Evolutionary conservation across 2,113 vertebrate genomes (phyloP), one percentile per base, ranked within the genome.

Genomic region (Notarius quadriscutis): DNA sequence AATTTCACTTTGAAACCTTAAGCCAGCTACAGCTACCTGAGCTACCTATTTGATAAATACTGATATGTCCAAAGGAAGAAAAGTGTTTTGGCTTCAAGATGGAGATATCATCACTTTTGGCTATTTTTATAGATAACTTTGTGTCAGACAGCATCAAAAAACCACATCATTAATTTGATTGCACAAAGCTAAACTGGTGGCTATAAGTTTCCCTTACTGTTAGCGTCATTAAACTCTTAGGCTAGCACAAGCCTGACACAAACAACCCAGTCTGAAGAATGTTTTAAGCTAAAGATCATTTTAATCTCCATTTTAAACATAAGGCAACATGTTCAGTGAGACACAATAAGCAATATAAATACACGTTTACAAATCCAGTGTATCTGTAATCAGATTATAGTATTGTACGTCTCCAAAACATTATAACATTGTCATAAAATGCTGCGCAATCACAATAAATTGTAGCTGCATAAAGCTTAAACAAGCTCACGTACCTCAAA

Each of bases 401-500:
- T 18, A 41, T 22, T 41, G 41, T 41, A 41, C 4, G 7, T 11
- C 41, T 50, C 20, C 71, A 50, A 22, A 12, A 75, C 41, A 51
- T 51, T 75, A 51, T 25, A 75, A 75, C n/a, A 51, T 51, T 50
- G 0, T 51, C 1, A 4, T 77, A 12, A 51, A 11, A 25, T 14
- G 5, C 5, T 50, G 11, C 1, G 11, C 5, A 6, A 6, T 63
- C 20, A 63, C 48, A 86, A 50, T 79, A 53, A 63, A 41, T 15
- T 72, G 27, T 22, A 62, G 63, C 55, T 34, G 63, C 81, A 50
- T 50, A 50, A 25, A 75, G 18, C 18, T 77, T 63, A 48, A 84
- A 87, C 30, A 83, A 71, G 15, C 57, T 25, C 22, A 77, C 2
- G 50, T 50, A 67, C 48, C 34, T 89, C 8, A 57, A 84, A 87